A percentile compares a stretch with the other conserved stretches of the same genome.
Conservation (phyloP, 35 echinoderm and acorn worm genomes). For the Stichopus chloronotus region DNA sequence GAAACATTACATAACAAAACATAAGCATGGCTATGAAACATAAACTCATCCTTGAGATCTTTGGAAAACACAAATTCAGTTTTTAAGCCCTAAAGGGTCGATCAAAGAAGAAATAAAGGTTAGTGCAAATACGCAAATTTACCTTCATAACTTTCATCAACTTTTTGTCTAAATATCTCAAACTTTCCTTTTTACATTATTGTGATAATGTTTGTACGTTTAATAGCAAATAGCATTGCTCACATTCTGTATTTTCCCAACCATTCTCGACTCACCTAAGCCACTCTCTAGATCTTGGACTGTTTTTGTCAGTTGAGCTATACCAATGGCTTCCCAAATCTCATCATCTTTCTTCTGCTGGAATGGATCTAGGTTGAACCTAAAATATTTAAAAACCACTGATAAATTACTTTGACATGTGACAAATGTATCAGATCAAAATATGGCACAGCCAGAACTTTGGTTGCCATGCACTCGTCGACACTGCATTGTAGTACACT, state of each 20-base stretch:
- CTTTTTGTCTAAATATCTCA: background rate
- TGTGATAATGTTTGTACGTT: background rate
- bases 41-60: background rate
- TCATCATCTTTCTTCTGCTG: constrained; percentile 69
- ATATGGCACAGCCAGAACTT: background rate
- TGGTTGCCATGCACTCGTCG: background rate
- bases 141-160: background rate
- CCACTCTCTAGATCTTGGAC: constrained; percentile 65
- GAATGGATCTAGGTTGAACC: constrained; percentile 86
- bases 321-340: constrained; percentile 86
- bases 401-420: too few relatives aligned
- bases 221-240: too few relatives aligned
- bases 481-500: too few relatives aligned
- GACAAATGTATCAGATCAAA: too few relatives aligned
- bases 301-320: constrained; percentile 82
- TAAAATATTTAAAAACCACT: background rate
- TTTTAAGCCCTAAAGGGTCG: background rate
- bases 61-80: background rate
- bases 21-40: background rate
- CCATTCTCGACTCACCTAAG: constrained; percentile 60
- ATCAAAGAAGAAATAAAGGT: background rate
- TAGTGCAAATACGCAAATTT: background rate
- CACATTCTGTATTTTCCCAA: too few relatives aligned
- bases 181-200: background rate
- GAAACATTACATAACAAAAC: background rate